Base-by-base conservation (phyloP, 2,797 vertebrate species). In the Selene dorsalis region DNA sequence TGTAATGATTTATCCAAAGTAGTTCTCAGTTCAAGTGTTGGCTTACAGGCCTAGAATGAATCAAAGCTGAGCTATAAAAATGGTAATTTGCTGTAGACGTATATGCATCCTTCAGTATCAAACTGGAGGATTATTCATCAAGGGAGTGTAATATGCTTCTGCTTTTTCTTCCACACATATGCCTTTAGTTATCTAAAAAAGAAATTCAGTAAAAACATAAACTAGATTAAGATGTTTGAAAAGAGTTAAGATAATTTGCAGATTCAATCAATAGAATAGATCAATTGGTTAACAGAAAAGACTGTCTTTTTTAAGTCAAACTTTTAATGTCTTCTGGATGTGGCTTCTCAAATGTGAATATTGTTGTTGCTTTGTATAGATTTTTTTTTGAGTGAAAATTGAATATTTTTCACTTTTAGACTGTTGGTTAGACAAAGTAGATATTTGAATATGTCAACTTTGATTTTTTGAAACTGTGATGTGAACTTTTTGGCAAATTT, bases 1-100 rank as follows among this genome's bases (percentile, higher is more conserved):
- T 84, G 58, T 76, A 79, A 81, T 80, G 80, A 76, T 85, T 84
- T 84, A 77, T 75, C 26, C 52, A 55, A 56, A 62, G 53, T 47
- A 69, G 6, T 13, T 28, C 18, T 47, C 53, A 71, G 58, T 38
- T 83, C 22, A 68, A 53, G 60, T 63, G 66, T 45, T 84, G 35
- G 35, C 58, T 64, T 39, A 58, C 16, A 32, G 10, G 12, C 48
- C 30, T 60, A 8, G 68, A 77, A 41, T 39, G 5, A 79, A 78
- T 73, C 6, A 68, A 22, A 43, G 4, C 0, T 60, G 18, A 61
- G 28, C 52, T 43, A 18, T 63, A 65, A 53, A 3, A 0, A 63
- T 60, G 38, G 13, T 59, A 67, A 16, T 65, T 71, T 20, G 0
- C 10, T 68, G 9, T 17, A 2, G 24, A 63, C 28, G 22, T 4